Percentiles rank a stretch among this genome's conserved stretches.
phyloP scores from a whole-genome alignment of 2,888 invertebrate species.

The Heliconius ismenius region DNA sequence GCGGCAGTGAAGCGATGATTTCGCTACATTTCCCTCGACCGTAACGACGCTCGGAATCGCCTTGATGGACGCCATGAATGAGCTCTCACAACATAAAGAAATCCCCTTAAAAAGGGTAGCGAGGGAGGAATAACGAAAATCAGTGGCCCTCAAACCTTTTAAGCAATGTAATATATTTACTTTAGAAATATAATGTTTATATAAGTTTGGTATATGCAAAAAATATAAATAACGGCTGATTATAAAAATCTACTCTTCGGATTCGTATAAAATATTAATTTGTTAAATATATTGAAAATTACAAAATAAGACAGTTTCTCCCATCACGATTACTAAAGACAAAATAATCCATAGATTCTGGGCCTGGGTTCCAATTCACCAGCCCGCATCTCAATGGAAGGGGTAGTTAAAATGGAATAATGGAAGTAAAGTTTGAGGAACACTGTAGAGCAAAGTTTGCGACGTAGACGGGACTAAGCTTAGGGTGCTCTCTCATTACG shows the following conservation, averaged over 20 bases:
- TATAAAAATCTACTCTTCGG: too few relatives aligned
- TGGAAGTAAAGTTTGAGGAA: slow-evolving; percentile 50
- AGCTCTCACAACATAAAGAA: slow-evolving; percentile 83
- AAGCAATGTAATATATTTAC: not conserved
- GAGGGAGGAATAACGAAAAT: slow-evolving; percentile 66
- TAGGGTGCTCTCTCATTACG: slow-evolving; percentile 54
- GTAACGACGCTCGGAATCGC: slow-evolving; percentile 84
- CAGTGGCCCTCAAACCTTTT: slow-evolving; percentile 50
- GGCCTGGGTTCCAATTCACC: too few relatives aligned
- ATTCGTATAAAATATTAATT: too few relatives aligned
- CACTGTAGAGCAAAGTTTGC: slow-evolving; percentile 51
- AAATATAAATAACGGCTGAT: too few relatives aligned
- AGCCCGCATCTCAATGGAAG: not conserved
- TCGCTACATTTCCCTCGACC: slow-evolving; percentile 83
- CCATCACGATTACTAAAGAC: too few relatives aligned
- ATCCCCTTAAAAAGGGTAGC: slow-evolving; percentile 82
- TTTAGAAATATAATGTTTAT: not conserved
- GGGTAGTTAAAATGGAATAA: not conserved
- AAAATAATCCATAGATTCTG: too few relatives aligned
- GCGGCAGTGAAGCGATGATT: slow-evolving; percentile 80
- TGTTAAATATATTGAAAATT: too few relatives aligned
- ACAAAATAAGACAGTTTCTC: too few relatives aligned
- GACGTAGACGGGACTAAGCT: slow-evolving; percentile 54
- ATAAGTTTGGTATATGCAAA: not conserved
- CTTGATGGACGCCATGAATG: slow-evolving; percentile 85